Evolutionary conservation across 2,113 vertebrate genomes (phyloP).

Genomic region (Scopus umbretta): DNA sequence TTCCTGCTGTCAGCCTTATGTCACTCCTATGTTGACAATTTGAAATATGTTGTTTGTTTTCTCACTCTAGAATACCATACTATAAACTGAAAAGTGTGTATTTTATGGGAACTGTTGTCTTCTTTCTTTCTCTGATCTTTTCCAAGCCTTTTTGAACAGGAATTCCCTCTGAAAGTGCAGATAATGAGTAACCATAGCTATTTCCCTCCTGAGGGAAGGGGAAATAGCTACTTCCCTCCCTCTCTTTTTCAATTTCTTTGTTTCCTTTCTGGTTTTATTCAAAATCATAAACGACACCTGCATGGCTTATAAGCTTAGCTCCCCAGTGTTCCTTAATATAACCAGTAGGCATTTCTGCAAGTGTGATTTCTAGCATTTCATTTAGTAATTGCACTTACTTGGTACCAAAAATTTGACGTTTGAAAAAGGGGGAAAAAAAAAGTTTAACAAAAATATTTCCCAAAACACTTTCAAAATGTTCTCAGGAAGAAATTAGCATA

Average conservation of each 20-base stretch:
- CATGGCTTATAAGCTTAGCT: background rate
- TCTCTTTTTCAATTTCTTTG: background rate
- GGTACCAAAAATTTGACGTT: background rate
- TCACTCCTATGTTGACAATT: background rate
- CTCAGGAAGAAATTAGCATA: background rate
- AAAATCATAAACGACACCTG: background rate
- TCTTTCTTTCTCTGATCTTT: background rate
- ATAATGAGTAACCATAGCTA: background rate
- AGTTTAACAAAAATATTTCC: background rate
- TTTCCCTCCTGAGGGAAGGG: background rate
- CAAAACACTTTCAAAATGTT: background rate
- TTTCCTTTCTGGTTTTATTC: constrained; percentile 13
- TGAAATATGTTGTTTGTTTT: background rate
- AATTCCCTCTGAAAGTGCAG: background rate
- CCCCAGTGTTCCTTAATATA: background rate
- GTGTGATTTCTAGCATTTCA: background rate
- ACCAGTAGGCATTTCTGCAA: background rate
- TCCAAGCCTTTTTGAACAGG: background rate
- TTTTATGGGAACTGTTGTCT: background rate
- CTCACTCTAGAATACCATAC: background rate
- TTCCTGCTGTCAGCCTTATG: background rate
- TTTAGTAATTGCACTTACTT: background rate
- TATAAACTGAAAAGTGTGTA: background rate
- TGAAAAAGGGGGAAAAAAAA: background rate
- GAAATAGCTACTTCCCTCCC: background rate